Percentiles rank a stretch among this genome's conserved stretches.
phyloP scores from a whole-genome alignment of 2,113 vertebrate species.

The Oreochromis niloticus region DNA sequence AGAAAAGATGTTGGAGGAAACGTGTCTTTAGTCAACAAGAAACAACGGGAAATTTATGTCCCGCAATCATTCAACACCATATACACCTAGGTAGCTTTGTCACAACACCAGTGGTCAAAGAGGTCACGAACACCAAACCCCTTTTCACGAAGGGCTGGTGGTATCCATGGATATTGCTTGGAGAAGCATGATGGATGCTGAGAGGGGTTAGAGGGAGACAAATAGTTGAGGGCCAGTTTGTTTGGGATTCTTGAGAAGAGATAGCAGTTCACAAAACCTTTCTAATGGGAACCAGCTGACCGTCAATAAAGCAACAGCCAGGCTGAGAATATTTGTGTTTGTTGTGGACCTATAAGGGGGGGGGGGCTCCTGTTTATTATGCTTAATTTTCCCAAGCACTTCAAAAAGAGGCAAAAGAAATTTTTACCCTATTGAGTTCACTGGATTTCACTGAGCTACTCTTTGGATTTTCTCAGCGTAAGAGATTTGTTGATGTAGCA shows the following conservation, averaged over 20 bases:
- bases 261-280: slow-evolving; percentile 66
- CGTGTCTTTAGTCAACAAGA: not conserved
- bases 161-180: slow-evolving; percentile 38
- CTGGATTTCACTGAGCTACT: not conserved
- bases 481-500: not conserved
- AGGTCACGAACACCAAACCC: slow-evolving; percentile 8
- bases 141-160: not conserved
- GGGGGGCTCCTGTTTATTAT: slow-evolving; percentile 63
- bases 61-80: not conserved
- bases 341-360: slow-evolving; percentile 43
- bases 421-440: slow-evolving; percentile 1
- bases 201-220: slow-evolving; percentile 42
- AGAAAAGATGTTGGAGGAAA: not conserved
- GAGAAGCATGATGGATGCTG: slow-evolving; percentile 4
- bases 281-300: slow-evolving; percentile 72
- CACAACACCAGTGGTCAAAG: not conserved
- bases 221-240: slow-evolving; percentile 53
- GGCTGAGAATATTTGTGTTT: slow-evolving; percentile 58
- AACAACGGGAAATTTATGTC: not conserved
- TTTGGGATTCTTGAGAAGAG: slow-evolving; percentile 67
- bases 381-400: slow-evolving; percentile 43
- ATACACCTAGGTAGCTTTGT: not conserved
- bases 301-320: slow-evolving; percentile 50
- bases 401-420: slow-evolving; percentile 29
- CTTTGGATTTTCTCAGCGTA: slow-evolving; percentile 41